Conservation (phyloP, 1,140 invertebrate species). For the Sycophila sp. region DNA sequence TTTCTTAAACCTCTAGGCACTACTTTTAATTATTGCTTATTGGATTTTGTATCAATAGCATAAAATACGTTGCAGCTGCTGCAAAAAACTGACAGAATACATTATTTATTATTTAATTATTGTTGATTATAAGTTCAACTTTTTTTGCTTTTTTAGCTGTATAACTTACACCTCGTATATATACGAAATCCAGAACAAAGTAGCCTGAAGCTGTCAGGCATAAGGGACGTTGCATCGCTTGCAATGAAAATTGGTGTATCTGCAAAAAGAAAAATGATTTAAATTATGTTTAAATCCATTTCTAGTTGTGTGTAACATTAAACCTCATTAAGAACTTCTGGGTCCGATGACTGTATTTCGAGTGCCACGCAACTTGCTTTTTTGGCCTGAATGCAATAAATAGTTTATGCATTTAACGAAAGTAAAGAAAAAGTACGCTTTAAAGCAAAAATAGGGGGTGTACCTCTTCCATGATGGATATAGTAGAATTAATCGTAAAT, state of each 20-base stretch:
- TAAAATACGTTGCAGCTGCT: too few species aligned
- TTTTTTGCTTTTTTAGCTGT: too few species aligned
- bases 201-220: slow-evolving; percentile 51
- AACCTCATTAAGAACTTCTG: slow-evolving; percentile 13
- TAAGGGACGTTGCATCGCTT: slow-evolving; percentile 50
- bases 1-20: too few species aligned
- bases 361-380: slow-evolving; percentile 27
- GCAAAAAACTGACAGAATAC: too few species aligned
- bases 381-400: slow-evolving; percentile 9
- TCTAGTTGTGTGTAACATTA: slow-evolving; percentile 29
- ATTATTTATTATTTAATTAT: too few species aligned
- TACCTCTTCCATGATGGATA: slow-evolving; percentile 18
- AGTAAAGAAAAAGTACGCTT: slow-evolving; percentile 31
- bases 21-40: too few species aligned
- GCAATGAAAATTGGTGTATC: slow-evolving; percentile 50
- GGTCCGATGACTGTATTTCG: slow-evolving; percentile 14
- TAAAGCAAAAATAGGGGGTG: not conserved
- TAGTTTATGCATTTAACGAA: too few species aligned
- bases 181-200: slow-evolving; percentile 45
- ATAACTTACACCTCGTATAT: slow-evolving; percentile 46
- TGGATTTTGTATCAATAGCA: too few species aligned
- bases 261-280: slow-evolving; percentile 42
- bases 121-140: too few species aligned
- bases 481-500: not conserved
- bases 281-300: not conserved